Evolutionary conservation across 2,113 vertebrate species (phyloP).

Genomic region (Colinus virginianus): DNA sequence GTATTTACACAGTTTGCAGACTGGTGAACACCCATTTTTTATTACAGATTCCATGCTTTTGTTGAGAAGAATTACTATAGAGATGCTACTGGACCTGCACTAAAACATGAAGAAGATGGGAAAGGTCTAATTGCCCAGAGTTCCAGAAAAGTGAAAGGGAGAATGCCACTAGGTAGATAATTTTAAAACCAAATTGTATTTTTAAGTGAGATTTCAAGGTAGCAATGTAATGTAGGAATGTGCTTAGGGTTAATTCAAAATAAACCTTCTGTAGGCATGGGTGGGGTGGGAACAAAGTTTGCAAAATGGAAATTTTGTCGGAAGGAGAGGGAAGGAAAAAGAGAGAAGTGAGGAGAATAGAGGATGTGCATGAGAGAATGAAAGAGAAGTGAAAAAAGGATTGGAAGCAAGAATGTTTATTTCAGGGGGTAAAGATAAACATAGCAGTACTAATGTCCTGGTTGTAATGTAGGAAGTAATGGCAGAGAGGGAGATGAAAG

Average conservation of each 20-base stretch:
- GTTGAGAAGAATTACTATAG: constrained; percentile 62
- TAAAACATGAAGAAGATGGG: constrained; percentile 32
- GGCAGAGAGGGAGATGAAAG: not conserved
- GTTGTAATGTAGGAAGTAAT: not conserved
- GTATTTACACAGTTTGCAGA: not conserved
- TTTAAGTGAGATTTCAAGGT: not conserved
- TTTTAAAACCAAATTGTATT: not conserved
- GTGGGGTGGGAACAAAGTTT: not conserved
- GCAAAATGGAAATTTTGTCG: not conserved
- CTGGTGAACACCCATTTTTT: constrained; percentile 15
- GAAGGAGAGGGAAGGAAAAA: not conserved
- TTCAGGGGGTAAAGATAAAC: not conserved
- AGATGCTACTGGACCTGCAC: constrained; percentile 4
- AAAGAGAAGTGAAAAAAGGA: not conserved
- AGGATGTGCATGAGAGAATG: not conserved
- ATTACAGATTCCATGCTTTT: constrained; percentile 85
- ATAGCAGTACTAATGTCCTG: not conserved
- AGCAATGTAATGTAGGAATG: not conserved
- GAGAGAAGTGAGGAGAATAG: not conserved
- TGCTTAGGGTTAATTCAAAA: not conserved
- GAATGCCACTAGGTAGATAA: constrained; percentile 77
- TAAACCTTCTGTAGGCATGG: not conserved
- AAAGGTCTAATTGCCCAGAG: constrained; percentile 17
- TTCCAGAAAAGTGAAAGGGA: constrained; percentile 72
- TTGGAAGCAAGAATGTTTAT: not conserved